A percentile compares a stretch with the other conserved stretches of the same genome.
phyloP scores from a whole-genome alignment of 2,888 invertebrate genomes.

The Coelinius sp. region DNA sequence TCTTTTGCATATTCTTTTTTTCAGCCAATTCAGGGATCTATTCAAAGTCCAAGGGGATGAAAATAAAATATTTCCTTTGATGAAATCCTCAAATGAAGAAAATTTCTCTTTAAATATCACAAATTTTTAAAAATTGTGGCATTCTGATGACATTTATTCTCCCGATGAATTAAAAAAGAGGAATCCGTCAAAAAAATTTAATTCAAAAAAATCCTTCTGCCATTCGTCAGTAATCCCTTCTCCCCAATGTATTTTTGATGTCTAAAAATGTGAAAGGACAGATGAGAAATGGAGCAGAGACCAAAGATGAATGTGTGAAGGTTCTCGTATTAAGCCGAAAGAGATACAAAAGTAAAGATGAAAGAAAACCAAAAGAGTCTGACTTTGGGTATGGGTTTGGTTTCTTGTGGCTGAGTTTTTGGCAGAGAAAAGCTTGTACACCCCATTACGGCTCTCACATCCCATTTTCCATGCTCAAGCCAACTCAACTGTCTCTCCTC shows the following conservation, averaged over 20 bases:
- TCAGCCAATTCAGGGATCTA: not conserved
- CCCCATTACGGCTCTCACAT: slow-evolving; percentile 43
- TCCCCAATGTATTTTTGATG: not conserved
- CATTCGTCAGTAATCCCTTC: not conserved
- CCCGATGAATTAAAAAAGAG: not conserved
- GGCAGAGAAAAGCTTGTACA: slow-evolving; percentile 43
- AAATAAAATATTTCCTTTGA: too few species aligned
- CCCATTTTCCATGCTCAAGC: slow-evolving; percentile 21
- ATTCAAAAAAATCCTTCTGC: not conserved
- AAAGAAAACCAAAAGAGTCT: slow-evolving; percentile 3
- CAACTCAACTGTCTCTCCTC: not conserved
- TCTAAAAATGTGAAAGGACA: slow-evolving; percentile 4
- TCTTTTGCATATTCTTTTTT: not conserved
- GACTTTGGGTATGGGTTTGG: slow-evolving; percentile 22
- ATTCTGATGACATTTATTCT: not conserved
- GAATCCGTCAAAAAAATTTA: not conserved
- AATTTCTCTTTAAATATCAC: not conserved
- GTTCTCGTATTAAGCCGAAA: slow-evolving; percentile 4
- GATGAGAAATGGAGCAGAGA: slow-evolving; percentile 4
- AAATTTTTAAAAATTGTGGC: not conserved
- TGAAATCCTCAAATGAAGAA: too few species aligned
- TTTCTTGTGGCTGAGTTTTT: slow-evolving; percentile 45
- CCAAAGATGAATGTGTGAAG: slow-evolving; percentile 3
- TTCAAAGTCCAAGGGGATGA: not conserved
- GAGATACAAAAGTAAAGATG: slow-evolving; percentile 13